Percentiles rank a stretch among this genome's conserved stretches.
These are phyloP conservation scores for Chrysolina oricalcia DNA, from an alignment of 2,888 invertebrate genomes.

Conservation along the genomic window DNA sequence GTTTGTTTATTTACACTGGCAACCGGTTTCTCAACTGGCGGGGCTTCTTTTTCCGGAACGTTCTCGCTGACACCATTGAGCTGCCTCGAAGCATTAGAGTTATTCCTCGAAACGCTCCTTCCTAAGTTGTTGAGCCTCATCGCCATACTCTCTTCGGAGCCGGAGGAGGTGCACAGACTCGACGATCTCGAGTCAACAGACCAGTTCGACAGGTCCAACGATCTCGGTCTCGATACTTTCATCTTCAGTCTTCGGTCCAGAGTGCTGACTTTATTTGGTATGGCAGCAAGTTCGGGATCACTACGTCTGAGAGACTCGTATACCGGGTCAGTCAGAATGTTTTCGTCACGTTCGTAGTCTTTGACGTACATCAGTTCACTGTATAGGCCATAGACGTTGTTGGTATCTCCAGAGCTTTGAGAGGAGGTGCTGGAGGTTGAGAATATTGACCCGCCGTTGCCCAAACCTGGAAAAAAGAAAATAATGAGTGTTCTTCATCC, in stretches of 20 bases:
- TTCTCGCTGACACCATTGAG: slow-evolving; percentile 69
- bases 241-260: slow-evolving; percentile 86
- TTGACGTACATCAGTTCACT: slow-evolving; percentile 92
- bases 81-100: slow-evolving; percentile 82
- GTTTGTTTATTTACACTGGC: slow-evolving; percentile 48
- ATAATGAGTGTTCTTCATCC: too few relatives aligned
- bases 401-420: slow-evolving; percentile 79
- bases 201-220: slow-evolving; percentile 90
- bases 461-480: slow-evolving; percentile 47
- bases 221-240: slow-evolving; percentile 87
- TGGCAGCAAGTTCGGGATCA: slow-evolving; percentile 88
- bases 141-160: slow-evolving; percentile 89
- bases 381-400: slow-evolving; percentile 92
- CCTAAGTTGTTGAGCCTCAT: slow-evolving; percentile 74
- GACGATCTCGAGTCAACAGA: slow-evolving; percentile 88
- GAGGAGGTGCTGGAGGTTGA: slow-evolving; percentile 76
- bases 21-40: slow-evolving; percentile 40
- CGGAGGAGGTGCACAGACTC: slow-evolving; percentile 84
- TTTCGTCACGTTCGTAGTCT: slow-evolving; percentile 87
- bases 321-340: slow-evolving; percentile 81
- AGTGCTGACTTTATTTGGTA: slow-evolving; percentile 88
- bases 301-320: slow-evolving; percentile 86
- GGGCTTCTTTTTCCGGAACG: slow-evolving; percentile 54
- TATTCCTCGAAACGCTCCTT: slow-evolving; percentile 83
- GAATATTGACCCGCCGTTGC: slow-evolving; percentile 71